Conservation (phyloP, 2,888 invertebrate species). For the Embidobia sp. region DNA sequence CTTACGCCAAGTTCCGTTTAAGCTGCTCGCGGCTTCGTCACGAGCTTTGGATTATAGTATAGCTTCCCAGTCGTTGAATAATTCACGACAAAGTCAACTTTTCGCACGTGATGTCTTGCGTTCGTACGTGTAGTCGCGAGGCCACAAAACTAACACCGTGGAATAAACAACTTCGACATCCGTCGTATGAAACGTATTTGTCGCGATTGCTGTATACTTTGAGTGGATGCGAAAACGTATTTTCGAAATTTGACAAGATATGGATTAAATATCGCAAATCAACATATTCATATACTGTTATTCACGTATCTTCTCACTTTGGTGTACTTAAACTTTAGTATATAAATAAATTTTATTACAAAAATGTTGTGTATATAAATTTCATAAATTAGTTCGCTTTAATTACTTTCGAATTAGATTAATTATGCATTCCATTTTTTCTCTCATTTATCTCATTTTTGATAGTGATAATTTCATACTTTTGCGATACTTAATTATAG, state of each 20-base stretch:
- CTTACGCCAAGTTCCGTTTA: slow-evolving; percentile 67
- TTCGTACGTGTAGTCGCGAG: slow-evolving; percentile 44
- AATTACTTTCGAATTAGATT: no score
- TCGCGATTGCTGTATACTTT: slow-evolving; percentile 22
- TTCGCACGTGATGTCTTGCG: slow-evolving; percentile 68
- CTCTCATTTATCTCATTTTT: no score
- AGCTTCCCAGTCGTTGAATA: slow-evolving; percentile 78
- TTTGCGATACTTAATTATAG: no score
- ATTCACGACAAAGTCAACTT: slow-evolving; percentile 78
- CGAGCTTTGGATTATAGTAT: slow-evolving; percentile 78
- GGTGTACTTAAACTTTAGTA: no score
- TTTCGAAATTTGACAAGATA: slow-evolving; percentile 1
- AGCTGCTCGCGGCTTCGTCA: slow-evolving; percentile 62
- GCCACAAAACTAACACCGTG: slow-evolving; percentile 13
- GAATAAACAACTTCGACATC: slow-evolving; percentile 56
- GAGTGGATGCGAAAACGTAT: slow-evolving; percentile 25
- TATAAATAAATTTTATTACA: no score
- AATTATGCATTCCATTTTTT: no score
- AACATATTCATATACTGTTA: no score
- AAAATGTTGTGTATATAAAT: no score
- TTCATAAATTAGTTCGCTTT: no score
- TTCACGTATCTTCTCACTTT: no score
- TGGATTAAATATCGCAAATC: not conserved
- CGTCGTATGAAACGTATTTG: slow-evolving; percentile 43
- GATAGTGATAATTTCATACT: no score